Base-by-base conservation (phyloP, 2,797 vertebrate genomes). In the Arrhamphus sclerolepis region DNA sequence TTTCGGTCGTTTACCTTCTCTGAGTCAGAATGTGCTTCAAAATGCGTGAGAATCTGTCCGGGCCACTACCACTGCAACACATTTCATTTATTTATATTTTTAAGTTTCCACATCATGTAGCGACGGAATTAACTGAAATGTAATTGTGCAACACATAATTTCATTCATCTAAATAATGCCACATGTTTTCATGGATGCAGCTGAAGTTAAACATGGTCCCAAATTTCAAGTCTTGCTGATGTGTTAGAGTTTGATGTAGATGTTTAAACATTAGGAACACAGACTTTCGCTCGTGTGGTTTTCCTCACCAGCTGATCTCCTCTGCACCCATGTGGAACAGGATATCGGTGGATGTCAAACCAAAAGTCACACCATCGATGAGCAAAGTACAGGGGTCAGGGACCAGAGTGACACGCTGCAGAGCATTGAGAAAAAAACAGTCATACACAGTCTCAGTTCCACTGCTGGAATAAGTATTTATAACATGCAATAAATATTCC, bases 301-400 rank as follows among this genome's bases (percentile, higher is more conserved):
- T 41, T 71, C 21, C 70, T 76, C 82, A 98, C 97, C 94, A 92
- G 89, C 94, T 96, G 86, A 98, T 97, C 89, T 97, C 96, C 78
- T 98, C 97, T 0, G 95, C 92, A 0, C 95, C 92, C 92, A 98
- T 94, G 87, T 98, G 94, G 75, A 98, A 93, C 14, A 98, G 84
- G 24, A 98, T 90, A 63, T 98, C 97, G 0, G 95, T 96, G 71
- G 97, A 97, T 0, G 95, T 98, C 77, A 98, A 43, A 52, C 95
- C 96, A 1, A 98, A 70, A 7, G 94, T 82, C 46, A 96, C 90
- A 0, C 94, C 93, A 0, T 93, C 91, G 11, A 98, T 67, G 28
- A 95, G 90, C 44, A 98, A 85, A 8, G 91, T 98, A 89, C 95
- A 98, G 75, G 97, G 97, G 72, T 98, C 96, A 0, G 96, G 84